Evolutionary conservation across 1,140 invertebrate species (phyloP), one percentile per base, ranked within the genome.

Genomic region (Eurosta solidaginis): DNA sequence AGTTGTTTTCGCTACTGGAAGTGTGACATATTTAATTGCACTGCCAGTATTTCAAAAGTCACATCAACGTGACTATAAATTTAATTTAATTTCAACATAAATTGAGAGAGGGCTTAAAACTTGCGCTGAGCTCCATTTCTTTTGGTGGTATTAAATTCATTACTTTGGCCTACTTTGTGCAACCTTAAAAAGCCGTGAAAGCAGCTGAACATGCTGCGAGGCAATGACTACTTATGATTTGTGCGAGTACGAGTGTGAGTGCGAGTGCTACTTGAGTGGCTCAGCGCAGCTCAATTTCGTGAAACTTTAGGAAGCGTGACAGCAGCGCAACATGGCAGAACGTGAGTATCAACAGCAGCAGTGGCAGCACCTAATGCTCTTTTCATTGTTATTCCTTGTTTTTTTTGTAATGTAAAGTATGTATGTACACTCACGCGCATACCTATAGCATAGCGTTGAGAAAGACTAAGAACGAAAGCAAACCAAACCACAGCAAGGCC

Each of bases 21-120:
- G 22, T n/a, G 20, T 59, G 54, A 68, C 54, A 59, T 29, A 59
- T 40, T 68, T 68, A 68, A 68, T n/a, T n/a, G n/a, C n/a, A n/a
- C 33, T 68, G 17, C 40, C 40, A 20, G n/a, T 40, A 68, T 40
- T 68, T 68, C 40, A 68, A 68, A 20, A 29, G 40, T 29, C 33
- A 68, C 14, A 40, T 14, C 29, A 59, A 59, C 54, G 27, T 59
- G 54, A 40, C 36, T 40, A 68, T 68, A 68, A 68, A 17, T 17
- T 22, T 40, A 20, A 68, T 68, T 68, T 68, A 68, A 68, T 68
- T 68, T 68, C 33, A 14, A 22, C 33, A 33, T 40, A 68, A 68
- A 68, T 68, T 68, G 14, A 68, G 59, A 22, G n/a, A 20, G 59
- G 22, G 59, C 14, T 40, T 36, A 52, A 68, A 68, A 68, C 33